phyloP scores from a whole-genome alignment of 30 jellyfish, hydroid and myxozoan genomes.

The Pelagia noctiluca region DNA sequence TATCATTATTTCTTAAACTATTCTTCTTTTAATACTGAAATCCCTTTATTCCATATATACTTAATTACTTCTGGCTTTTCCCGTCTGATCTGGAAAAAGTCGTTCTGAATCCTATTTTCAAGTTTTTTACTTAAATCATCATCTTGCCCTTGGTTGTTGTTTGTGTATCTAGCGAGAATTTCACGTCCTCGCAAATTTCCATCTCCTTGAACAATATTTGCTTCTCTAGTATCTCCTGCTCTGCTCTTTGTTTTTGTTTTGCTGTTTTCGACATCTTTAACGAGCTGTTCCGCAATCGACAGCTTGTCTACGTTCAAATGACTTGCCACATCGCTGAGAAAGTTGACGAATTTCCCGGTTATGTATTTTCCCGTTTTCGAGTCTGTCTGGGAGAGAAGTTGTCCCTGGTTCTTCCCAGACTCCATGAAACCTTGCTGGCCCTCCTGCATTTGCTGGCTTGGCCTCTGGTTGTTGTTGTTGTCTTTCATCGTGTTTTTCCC shows the following conservation, averaged over 20 bases:
- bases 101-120: neutral
- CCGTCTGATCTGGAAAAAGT: constrained; percentile 17
- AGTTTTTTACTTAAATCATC: constrained; percentile 8
- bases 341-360: constrained; percentile 64
- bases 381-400: no score
- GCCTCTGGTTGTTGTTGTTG: no score
- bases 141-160: constrained; percentile 7
- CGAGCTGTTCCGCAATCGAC: constrained; percentile 78
- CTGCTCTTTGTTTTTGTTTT: constrained; percentile 24
- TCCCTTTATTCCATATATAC: constrained; percentile 68
- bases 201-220: neutral
- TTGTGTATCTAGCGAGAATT: no score
- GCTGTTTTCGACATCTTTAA: constrained; percentile 64
- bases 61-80: constrained; percentile 55
- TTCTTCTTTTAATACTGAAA: constrained; percentile 60
- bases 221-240: constrained; percentile 13
- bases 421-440: constrained; percentile 69
- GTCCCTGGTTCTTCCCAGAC: constrained; percentile 25
- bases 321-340: constrained; percentile 68
- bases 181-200: no score
- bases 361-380: constrained; percentile 47
- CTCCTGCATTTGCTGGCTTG: constrained; percentile 27
- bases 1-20: no score
- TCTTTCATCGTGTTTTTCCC: no score
- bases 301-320: constrained; percentile 69